Conservation (phyloP, 2,797 vertebrate genomes). For the Falco cherrug region DNA sequence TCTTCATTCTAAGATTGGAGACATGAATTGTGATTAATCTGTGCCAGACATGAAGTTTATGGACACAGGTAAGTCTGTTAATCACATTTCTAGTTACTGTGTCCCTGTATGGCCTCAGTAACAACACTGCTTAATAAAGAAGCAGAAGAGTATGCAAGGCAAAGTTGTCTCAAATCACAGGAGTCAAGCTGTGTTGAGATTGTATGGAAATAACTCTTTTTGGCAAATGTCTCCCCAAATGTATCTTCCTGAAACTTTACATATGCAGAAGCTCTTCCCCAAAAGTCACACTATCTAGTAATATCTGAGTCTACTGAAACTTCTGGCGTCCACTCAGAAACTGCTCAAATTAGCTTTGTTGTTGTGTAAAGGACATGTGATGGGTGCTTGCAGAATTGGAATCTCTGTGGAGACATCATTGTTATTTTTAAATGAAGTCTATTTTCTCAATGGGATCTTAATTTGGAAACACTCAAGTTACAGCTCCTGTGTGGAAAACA, state of each 20-base stretch:
- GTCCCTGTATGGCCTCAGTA: background rate
- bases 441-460: background rate
- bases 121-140: background rate
- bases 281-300: background rate
- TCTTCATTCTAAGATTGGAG: background rate
- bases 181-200: background rate
- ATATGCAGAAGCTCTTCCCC: background rate
- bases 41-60: background rate
- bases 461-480: background rate
- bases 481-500: background rate
- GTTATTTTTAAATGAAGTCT: background rate
- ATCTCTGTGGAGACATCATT: background rate
- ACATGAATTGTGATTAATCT: background rate
- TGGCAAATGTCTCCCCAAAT: background rate
- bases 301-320: background rate
- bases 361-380: background rate
- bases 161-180: background rate
- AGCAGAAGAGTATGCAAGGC: background rate
- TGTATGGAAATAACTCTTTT: background rate
- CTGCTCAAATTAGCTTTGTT: background rate
- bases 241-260: background rate
- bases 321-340: background rate
- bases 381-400: background rate
- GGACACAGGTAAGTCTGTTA: background rate
- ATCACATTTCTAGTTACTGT: background rate